phyloP scores from a whole-genome alignment of 2,113 vertebrate genomes.

The Pampusana beccarii region DNA sequence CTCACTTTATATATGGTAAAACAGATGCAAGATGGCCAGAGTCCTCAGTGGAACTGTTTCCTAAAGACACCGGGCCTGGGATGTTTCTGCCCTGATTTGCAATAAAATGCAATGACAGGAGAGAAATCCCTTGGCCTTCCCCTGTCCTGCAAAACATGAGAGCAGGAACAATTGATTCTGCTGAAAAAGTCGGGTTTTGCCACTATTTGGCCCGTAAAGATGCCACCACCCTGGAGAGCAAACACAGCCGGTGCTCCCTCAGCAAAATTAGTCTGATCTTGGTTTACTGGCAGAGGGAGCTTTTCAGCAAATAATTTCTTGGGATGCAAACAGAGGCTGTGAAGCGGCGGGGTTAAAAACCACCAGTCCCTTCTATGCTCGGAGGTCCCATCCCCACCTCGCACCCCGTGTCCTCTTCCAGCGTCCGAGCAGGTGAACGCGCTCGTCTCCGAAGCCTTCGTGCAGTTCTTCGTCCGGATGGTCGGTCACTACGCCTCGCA shows the following conservation, averaged over 20 bases:
- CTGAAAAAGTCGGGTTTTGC: neutral
- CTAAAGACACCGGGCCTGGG: neutral
- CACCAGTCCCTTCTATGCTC: rapidly evolving
- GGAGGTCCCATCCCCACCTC: neutral
- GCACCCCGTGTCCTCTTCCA: neutral
- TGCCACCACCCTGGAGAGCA: neutral
- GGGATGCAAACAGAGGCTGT: neutral
- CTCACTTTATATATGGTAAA: rapidly evolving
- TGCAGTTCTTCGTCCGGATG: conserved; percentile 87
- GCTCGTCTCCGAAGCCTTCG: conserved; percentile 87
- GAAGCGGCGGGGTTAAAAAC: neutral
- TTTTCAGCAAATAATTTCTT: neutral
- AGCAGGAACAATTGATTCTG: neutral
- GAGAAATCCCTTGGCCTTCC: neutral
- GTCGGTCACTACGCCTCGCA: conserved; percentile 85
- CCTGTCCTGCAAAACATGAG: rapidly evolving
- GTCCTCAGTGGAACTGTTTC: neutral
- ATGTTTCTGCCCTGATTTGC: neutral
- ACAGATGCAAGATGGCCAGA: neutral
- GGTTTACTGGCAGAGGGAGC: neutral
- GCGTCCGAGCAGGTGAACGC: conserved; percentile 86
- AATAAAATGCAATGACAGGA: neutral
- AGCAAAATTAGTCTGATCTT: neutral
- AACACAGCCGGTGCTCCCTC: neutral
- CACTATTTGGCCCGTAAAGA: neutral